phyloP scores from a whole-genome alignment of 2,888 invertebrate genomes.

The Limnephilus marmoratus region DNA sequence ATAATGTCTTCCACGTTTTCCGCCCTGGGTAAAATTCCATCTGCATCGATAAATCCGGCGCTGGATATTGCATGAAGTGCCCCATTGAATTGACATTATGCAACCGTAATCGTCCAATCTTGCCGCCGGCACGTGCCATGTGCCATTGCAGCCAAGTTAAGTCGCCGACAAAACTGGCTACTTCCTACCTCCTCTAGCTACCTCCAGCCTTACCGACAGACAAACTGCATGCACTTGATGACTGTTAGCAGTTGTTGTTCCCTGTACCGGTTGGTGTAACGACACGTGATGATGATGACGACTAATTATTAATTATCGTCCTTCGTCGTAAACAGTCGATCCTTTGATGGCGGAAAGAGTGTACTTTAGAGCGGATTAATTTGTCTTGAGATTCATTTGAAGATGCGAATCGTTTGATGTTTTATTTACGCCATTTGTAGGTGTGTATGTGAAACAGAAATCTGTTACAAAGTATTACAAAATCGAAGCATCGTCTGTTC shows the following conservation, averaged over 20 bases:
- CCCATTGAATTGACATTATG: not conserved
- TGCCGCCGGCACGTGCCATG: conserved; percentile 4
- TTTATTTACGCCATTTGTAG: not conserved
- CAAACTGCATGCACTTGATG: not conserved
- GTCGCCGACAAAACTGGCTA: not conserved
- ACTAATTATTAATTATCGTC: not conserved
- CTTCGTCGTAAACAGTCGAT: not conserved
- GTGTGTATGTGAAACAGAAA: not conserved
- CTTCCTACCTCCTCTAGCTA: not conserved
- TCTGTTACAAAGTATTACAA: not conserved
- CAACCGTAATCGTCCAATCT: conserved; percentile 9
- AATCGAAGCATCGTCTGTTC: not conserved
- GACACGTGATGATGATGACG: not conserved
- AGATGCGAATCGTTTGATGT: not conserved
- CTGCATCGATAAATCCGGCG: not conserved
- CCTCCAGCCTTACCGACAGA: not conserved
- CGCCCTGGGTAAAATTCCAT: not conserved
- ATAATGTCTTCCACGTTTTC: not conserved
- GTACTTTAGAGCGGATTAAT: not conserved
- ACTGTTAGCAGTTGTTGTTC: not conserved
- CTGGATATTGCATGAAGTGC: not conserved
- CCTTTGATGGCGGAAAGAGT: not conserved
- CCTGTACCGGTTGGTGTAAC: not conserved
- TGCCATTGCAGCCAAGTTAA: not conserved
- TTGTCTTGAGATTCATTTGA: not conserved